Percentiles rank a stretch among this genome's conserved stretches.
Conservation (phyloP, 2,888 invertebrate species). For the Serripes groenlandicus region DNA sequence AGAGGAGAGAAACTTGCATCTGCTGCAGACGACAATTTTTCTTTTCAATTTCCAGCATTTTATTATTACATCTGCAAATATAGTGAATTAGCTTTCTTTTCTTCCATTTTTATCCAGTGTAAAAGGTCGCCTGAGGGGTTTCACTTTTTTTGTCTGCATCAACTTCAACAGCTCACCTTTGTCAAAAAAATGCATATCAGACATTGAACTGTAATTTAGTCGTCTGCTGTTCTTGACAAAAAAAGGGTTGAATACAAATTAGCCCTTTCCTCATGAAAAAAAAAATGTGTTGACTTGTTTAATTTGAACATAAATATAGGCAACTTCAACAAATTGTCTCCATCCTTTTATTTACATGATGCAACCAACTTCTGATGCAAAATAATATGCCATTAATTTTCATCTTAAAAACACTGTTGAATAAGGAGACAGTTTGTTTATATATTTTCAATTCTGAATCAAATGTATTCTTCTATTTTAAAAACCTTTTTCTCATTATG, state of each 20-base stretch:
- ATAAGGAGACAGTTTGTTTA: too few relatives aligned
- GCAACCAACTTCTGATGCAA: too few relatives aligned
- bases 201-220: neutral
- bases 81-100: neutral
- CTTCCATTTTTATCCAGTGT: neutral
- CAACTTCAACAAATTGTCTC: neutral
- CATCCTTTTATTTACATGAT: too few relatives aligned
- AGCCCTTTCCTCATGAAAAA: neutral
- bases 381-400: too few relatives aligned
- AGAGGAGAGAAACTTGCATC: neutral
- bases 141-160: neutral
- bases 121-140: neutral
- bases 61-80: slow-evolving; percentile 11
- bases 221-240: neutral
- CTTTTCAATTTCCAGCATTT: neutral
- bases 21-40: slow-evolving; percentile 8
- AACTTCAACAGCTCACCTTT: neutral
- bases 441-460: too few relatives aligned
- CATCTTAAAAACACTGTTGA: too few relatives aligned
- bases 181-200: slow-evolving; percentile 2
- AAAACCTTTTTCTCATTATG: too few relatives aligned
- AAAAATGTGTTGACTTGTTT: neutral
- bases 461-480: too few relatives aligned
- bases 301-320: neutral
- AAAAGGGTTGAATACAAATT: neutral